Evolutionary conservation across 2,113 vertebrate species (phyloP).

Genomic region (Chlorodrepanis virens): DNA sequence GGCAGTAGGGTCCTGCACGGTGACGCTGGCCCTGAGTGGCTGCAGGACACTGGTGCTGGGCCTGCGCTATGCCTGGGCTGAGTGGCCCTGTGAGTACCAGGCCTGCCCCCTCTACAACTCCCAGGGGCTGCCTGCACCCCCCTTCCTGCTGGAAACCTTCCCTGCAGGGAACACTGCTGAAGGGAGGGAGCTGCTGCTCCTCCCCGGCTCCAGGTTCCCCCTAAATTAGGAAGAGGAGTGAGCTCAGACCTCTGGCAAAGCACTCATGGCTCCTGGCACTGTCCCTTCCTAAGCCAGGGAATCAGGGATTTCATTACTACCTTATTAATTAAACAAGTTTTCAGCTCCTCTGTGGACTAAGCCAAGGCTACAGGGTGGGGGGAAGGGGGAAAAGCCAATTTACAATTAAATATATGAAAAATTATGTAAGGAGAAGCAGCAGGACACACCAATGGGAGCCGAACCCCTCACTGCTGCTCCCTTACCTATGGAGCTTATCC

Average conservation of each 20-base stretch:
- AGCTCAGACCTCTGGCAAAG: neutral
- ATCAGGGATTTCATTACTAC: neutral
- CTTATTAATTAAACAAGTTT: neutral
- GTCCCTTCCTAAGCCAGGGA: neutral
- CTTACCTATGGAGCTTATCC: neutral
- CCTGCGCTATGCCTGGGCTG: slow-evolving; percentile 86
- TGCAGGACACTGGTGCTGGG: slow-evolving; percentile 56
- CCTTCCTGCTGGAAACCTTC: slow-evolving; percentile 65
- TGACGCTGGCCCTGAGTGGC: slow-evolving; percentile 56
- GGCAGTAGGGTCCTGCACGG: neutral
- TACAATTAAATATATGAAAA: neutral
- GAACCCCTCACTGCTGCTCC: neutral
- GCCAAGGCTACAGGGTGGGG: neutral
- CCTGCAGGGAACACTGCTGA: rapidly evolving
- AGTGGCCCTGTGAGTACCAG: slow-evolving; percentile 88
- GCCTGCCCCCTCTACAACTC: slow-evolving; percentile 82
- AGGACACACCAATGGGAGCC: neutral
- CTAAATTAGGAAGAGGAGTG: neutral
- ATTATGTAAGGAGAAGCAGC: neutral
- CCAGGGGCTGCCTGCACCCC: slow-evolving; percentile 79
- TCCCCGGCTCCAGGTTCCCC: neutral
- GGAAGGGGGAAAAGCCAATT: neutral
- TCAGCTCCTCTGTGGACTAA: neutral
- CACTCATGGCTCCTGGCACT: neutral
- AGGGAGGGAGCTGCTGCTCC: neutral